These are phyloP conservation scores for Uromys caudimaculatus DNA, from an alignment of 2,797 vertebrate genomes.

Conservation along the genomic window DNA sequence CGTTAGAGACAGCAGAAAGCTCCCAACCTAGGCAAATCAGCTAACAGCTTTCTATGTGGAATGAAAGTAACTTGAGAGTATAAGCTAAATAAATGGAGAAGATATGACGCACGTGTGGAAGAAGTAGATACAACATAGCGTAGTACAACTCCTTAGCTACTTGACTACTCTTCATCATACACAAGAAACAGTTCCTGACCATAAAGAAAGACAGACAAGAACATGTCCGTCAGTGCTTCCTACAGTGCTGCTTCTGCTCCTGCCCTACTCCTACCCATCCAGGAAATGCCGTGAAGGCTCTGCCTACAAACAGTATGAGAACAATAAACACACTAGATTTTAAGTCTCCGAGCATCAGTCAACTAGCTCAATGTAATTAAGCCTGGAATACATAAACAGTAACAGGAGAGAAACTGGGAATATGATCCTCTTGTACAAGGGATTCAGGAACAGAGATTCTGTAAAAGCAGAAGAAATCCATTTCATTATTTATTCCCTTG, in stretches of 20 bases:
- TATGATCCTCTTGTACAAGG: background rate
- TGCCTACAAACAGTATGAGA: background rate
- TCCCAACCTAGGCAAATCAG: background rate
- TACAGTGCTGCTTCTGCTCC: background rate
- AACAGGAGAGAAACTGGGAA: background rate
- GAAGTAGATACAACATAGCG: background rate
- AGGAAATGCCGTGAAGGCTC: background rate
- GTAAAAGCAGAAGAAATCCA: background rate
- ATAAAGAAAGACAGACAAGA: background rate
- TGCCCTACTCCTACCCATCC: too few relatives aligned
- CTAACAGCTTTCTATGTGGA: background rate
- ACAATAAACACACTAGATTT: background rate
- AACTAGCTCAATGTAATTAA: background rate
- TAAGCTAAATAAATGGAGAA: background rate
- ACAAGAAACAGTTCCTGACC: background rate
- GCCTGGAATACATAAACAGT: background rate
- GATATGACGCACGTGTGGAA: background rate
- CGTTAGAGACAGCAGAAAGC: background rate
- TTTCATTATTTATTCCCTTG: background rate
- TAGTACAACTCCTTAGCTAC: background rate
- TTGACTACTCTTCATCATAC: background rate
- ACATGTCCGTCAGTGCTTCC: background rate
- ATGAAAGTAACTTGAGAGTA: background rate
- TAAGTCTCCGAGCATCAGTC: background rate
- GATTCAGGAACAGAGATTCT: background rate